Evolutionary conservation across 2,797 vertebrate genomes (phyloP).

Genomic region (Leuciscus waleckii): DNA sequence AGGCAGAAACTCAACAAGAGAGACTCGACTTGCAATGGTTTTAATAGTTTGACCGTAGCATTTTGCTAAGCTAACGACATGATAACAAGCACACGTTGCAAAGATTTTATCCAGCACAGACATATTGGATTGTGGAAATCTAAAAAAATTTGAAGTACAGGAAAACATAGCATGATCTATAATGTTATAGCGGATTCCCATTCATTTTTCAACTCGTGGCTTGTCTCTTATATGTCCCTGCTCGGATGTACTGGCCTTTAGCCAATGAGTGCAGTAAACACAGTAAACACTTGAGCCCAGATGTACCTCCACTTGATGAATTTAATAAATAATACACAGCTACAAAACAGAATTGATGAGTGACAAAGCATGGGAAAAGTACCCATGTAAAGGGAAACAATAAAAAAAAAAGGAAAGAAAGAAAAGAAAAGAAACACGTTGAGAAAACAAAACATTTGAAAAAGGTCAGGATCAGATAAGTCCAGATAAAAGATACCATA

Average conservation of each 20-base stretch:
- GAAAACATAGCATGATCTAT: neutral
- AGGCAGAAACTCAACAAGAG: neutral
- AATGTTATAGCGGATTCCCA: neutral
- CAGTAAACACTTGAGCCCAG: conserved; percentile 70
- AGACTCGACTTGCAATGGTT: neutral
- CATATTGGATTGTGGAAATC: neutral
- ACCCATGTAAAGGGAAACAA: neutral
- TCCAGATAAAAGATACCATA: neutral
- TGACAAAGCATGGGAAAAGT: conserved; percentile 12
- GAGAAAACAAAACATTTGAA: conserved; percentile 22
- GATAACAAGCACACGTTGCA: neutral
- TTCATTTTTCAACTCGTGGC: neutral
- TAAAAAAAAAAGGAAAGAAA: neutral
- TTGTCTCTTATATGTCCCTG: neutral
- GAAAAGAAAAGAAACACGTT: neutral
- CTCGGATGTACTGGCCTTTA: conserved; percentile 68
- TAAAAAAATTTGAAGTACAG: neutral
- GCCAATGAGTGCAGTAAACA: conserved; percentile 64
- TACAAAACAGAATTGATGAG: conserved; percentile 19
- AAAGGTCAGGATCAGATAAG: conserved; percentile 37
- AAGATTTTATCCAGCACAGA: neutral
- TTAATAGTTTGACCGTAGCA: neutral
- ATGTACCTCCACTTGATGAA: conserved; percentile 69
- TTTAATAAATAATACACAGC: conserved; percentile 32
- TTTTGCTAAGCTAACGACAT: neutral